A percentile compares a stretch with the other conserved stretches of the same genome.
phyloP scores from a whole-genome alignment of 2,113 vertebrate species.

The Colaptes auratus region DNA sequence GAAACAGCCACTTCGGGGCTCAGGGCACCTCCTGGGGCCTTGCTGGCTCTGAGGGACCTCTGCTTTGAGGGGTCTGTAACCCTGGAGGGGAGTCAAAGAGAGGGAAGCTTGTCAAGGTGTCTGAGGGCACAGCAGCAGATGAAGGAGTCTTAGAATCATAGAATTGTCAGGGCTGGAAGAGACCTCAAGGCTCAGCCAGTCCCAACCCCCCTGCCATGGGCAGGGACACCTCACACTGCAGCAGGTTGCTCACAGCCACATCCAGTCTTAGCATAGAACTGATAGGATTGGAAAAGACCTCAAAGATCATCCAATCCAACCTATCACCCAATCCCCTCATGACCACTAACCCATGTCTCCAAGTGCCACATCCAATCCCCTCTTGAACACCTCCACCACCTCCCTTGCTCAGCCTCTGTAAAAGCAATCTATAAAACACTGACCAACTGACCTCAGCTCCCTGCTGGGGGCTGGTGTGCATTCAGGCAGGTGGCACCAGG shows the following conservation, averaged over 20 bases:
- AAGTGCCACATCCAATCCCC: no score
- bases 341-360: no score
- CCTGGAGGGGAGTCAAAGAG: not conserved
- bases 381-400: no score
- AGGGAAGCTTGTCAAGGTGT: accelerated
- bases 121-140: not conserved
- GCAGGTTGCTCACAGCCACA: no score
- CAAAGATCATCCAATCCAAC: no score
- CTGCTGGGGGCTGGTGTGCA: not conserved
- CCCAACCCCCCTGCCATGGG: no score
- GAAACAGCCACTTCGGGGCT: not conserved
- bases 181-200: no score
- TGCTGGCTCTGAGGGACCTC: not conserved
- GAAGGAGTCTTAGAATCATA: not conserved
- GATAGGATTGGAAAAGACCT: no score
- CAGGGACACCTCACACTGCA: no score
- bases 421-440: not conserved
- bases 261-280: no score
- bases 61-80: not conserved
- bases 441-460: not conserved
- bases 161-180: no score
- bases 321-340: no score
- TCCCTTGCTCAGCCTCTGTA: not conserved
- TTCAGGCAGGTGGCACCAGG: not conserved
- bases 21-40: not conserved